Evolutionary conservation across 2,888 invertebrate species (phyloP).

Genomic region (Platycnemis pennipes): DNA sequence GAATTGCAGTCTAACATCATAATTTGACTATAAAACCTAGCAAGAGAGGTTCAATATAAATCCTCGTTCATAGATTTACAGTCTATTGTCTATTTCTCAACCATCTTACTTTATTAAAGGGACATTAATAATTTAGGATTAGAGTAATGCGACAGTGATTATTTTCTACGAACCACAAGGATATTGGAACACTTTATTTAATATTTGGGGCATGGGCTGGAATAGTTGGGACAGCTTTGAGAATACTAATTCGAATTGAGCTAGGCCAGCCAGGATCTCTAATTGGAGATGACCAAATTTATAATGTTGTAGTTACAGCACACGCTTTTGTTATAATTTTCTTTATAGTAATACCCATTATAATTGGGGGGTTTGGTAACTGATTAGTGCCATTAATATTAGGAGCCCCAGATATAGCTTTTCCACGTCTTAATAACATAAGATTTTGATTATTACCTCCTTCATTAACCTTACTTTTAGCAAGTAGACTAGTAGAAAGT

Average conservation of each 20-base stretch:
- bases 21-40: conserved; percentile 81
- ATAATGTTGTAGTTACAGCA: conserved; percentile 89
- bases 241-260: conserved; percentile 87
- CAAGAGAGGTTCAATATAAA: conserved; percentile 79
- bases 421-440: conserved; percentile 92
- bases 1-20: conserved; percentile 85
- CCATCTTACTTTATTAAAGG: conserved; percentile 78
- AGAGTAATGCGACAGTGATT: conserved; percentile 82
- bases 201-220: conserved; percentile 85
- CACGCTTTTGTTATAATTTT: conserved; percentile 93
- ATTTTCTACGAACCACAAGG: conserved; percentile 88
- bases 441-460: conserved; percentile 90
- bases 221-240: conserved; percentile 86
- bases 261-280: conserved; percentile 85
- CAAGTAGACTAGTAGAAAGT: conserved; percentile 84
- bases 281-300: conserved; percentile 88
- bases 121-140: background rate
- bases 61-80: conserved; percentile 84
- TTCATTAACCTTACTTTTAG: conserved; percentile 84
- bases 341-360: conserved; percentile 87
- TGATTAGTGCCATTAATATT: conserved; percentile 89
- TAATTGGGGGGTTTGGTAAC: conserved; percentile 92
- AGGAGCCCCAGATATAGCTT: conserved; percentile 90
- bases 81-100: conserved; percentile 83
- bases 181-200: conserved; percentile 88